Evolutionary conservation across 1,140 invertebrate species (phyloP).

Genomic region (Phymorhynchus buccinoides): DNA sequence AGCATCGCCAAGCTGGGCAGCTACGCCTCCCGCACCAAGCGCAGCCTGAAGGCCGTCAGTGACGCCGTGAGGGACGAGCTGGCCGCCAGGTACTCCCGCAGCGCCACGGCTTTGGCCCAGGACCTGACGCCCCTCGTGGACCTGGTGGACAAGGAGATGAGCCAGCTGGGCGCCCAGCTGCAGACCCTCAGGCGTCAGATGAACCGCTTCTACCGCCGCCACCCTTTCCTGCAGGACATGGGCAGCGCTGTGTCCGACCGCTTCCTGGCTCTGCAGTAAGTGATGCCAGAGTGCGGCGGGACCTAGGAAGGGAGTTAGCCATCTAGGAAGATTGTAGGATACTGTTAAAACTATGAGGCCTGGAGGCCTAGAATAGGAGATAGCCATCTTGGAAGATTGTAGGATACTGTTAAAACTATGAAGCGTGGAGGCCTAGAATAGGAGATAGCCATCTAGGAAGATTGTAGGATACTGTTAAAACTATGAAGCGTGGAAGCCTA

Average conservation of each 20-base stretch:
- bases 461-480: too few species aligned
- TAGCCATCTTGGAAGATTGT: too few species aligned
- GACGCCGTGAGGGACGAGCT: conserved; percentile 34
- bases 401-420: too few species aligned
- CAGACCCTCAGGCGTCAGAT: conserved; percentile 43
- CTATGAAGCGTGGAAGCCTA: too few species aligned
- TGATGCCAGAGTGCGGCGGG: neutral
- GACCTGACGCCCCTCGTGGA: conserved; percentile 33
- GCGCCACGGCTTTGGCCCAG: conserved; percentile 9
- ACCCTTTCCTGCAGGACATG: conserved; percentile 58
- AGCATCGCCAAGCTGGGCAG: neutral
- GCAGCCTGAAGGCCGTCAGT: neutral
- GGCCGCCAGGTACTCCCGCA: conserved; percentile 32
- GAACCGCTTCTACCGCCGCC: conserved; percentile 54
- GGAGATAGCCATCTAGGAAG: too few species aligned
- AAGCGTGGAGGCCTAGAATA: too few species aligned
- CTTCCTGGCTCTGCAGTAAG: conserved; percentile 9
- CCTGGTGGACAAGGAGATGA: conserved; percentile 31
- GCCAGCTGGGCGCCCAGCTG: conserved; percentile 44
- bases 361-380: too few species aligned
- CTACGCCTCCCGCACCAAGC: conserved; percentile 1
- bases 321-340: too few species aligned
- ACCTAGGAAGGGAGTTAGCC: too few species aligned
- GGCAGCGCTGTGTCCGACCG: conserved; percentile 35
- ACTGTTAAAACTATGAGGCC: too few species aligned